Evolutionary conservation across 2,797 vertebrate genomes (phyloP), one percentile per base, ranked within the genome.

Genomic region (Perodicticus potto): DNA sequence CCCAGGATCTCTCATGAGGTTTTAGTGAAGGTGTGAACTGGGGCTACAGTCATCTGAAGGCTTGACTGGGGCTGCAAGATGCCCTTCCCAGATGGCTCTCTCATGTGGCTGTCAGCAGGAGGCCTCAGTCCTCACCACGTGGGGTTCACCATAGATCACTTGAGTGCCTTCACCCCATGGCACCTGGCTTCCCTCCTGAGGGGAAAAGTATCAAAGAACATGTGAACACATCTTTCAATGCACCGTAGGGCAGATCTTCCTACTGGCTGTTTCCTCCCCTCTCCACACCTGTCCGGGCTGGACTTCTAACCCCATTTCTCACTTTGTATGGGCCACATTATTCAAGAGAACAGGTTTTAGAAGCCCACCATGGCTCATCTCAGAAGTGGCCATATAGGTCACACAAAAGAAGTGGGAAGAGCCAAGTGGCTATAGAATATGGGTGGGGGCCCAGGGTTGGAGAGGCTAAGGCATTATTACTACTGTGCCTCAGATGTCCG

Each of bases 271-370:
- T 84, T 80, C 80, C 55, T 72, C 27, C n/a, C 57, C 22, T 61
- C 74, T 25, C 40, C 16, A 2, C 7, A 3, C 43, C 86, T 61
- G 19, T 43, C 70, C 40, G 61, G 61, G 85, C 78, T 61, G 34
- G 55, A 29, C 43, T 81, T 80, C 45, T 3, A 17, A 1, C 73
- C 14, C 22, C 37, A n/a, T 40, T 19, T 53, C 32, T 80, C 55
- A 34, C 23, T 22, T 73, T 32, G 67, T 45, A 5, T 19, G 61
- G n/a, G 29, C 85, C 78, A 63, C 29, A 17, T 29, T 70, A 74
- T 16, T 65, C 27, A 17, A 10, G 17, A 73, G 96, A 97, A 72
- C n/a, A 61, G 86, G 40, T 78, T 97, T 27, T 84, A 78, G 77
- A 93, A 90, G 63, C 59, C 91, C 49, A 84, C 73, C 19, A 5